These are phyloP conservation scores for Petrosia ficiformis DNA, from an alignment of 37 sponge, comb jelly and placozoan genomes.

Conservation along the genomic window DNA sequence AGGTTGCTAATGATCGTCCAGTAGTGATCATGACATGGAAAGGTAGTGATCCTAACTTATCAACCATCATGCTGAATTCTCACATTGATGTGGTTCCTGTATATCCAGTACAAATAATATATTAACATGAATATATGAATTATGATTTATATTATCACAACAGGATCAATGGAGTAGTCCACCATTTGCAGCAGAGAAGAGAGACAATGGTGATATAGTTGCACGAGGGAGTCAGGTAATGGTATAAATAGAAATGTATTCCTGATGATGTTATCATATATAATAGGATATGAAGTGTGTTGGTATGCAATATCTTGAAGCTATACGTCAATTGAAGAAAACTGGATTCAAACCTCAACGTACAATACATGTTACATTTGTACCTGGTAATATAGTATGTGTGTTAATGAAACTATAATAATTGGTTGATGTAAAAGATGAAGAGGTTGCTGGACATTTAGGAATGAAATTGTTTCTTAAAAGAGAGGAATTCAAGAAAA, in stretches of 20 bases:
- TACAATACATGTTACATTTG: slow-evolving; percentile 59
- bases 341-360: slow-evolving; percentile 25
- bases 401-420: too few relatives aligned
- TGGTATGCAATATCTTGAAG: slow-evolving; percentile 59
- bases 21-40: slow-evolving; percentile 59
- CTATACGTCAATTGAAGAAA: slow-evolving; percentile 51
- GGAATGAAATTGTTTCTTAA: slow-evolving; percentile 49
- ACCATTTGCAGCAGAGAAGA: slow-evolving; percentile 64
- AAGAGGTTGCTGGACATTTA: slow-evolving; percentile 60
- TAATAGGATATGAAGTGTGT: slow-evolving; percentile 61
- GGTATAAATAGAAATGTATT: too few relatives aligned
- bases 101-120: too few relatives aligned
- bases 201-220: slow-evolving; percentile 67
- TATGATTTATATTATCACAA: neutral
- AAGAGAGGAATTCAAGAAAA: neutral
- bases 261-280: neutral
- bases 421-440: slow-evolving; percentile 57
- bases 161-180: slow-evolving; percentile 62
- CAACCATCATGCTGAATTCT: slow-evolving; percentile 70
- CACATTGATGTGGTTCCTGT: slow-evolving; percentile 91
- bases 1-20: slow-evolving; percentile 21
- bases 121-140: too few relatives aligned
- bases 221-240: slow-evolving; percentile 69
- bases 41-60: slow-evolving; percentile 50
- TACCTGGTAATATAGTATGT: too few relatives aligned